These are phyloP conservation scores for Oncorhynchus kisutch DNA, from an alignment of 2,113 vertebrate species.

Conservation along the genomic window DNA sequence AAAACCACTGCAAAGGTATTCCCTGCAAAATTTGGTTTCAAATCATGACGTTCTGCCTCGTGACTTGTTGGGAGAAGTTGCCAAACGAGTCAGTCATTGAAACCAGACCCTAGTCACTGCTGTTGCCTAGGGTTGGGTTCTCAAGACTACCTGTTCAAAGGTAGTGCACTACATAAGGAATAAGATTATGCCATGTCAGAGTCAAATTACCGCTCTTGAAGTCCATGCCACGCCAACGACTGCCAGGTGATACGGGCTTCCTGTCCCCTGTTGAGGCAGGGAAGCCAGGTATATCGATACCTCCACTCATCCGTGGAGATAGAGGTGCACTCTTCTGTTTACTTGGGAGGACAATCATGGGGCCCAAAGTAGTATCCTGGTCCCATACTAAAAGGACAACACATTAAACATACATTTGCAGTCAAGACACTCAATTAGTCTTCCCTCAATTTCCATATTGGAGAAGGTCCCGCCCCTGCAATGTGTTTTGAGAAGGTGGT, in stretches of 20 bases:
- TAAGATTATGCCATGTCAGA: neutral
- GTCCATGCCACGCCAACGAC: neutral
- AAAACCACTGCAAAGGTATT: no score
- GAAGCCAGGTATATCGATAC: constrained; percentile 23
- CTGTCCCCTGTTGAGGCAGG: constrained; percentile 22
- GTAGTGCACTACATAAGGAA: no score
- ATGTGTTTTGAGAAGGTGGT: no score
- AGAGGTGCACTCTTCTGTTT: constrained; percentile 14
- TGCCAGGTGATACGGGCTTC: neutral
- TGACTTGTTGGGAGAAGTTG: no score
- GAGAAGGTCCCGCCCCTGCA: neutral
- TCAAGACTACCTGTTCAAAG: no score
- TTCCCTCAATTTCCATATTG: neutral
- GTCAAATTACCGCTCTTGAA: constrained; percentile 22
- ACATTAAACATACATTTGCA: no score
- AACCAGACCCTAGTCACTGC: no score
- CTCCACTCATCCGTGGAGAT: constrained; percentile 15
- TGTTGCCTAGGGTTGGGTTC: no score
- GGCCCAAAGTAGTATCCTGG: constrained; percentile 50
- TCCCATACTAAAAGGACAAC: constrained; percentile 40
- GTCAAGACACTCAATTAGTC: no score
- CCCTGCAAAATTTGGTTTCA: no score
- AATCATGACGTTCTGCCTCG: no score
- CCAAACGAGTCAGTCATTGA: no score
- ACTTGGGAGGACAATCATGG: constrained; percentile 47